Conservation (phyloP, 1,140 invertebrate species). For the Drosophila micromelanica region DNA sequence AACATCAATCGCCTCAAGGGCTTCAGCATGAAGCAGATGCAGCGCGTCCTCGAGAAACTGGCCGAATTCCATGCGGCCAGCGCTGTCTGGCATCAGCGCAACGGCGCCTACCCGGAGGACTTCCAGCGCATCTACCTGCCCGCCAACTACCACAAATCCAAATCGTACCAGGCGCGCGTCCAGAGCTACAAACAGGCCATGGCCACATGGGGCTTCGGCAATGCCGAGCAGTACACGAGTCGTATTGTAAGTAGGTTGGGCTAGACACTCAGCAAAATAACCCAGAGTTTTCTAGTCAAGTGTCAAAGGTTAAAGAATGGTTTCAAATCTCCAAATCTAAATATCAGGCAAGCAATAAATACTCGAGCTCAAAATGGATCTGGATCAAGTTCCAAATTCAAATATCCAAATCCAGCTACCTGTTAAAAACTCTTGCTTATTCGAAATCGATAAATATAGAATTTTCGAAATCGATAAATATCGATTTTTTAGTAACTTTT, state of each 20-base stretch:
- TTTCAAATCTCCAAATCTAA: too few relatives aligned
- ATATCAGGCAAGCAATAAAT: too few relatives aligned
- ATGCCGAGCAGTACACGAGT: slow-evolving; percentile 61
- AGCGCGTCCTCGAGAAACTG: slow-evolving; percentile 86
- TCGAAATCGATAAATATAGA: too few relatives aligned
- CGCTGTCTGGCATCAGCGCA: slow-evolving; percentile 69
- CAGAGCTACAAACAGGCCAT: slow-evolving; percentile 75
- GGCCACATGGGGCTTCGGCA: slow-evolving; percentile 68
- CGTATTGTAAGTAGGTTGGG: slow-evolving; percentile 55
- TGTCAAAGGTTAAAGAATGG: too few relatives aligned
- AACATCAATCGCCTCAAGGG: slow-evolving; percentile 86
- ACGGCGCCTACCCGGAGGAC: slow-evolving; percentile 74
- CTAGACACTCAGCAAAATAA: too few relatives aligned
- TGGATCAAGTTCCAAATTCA: too few relatives aligned
- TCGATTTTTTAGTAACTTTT: too few relatives aligned
- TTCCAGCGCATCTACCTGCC: slow-evolving; percentile 73
- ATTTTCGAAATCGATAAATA: too few relatives aligned
- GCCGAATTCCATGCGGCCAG: slow-evolving; percentile 86
- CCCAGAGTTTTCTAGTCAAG: too few relatives aligned
- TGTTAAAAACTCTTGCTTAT: too few relatives aligned
- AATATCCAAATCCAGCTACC: too few relatives aligned
- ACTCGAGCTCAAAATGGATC: too few relatives aligned
- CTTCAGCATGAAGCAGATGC: slow-evolving; percentile 85
- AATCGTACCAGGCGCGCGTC: slow-evolving; percentile 69
- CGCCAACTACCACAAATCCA: slow-evolving; percentile 72